These are phyloP conservation scores for Coreoperca whiteheadi DNA, from an alignment of 2,113 vertebrate species.

Conservation along the genomic window DNA sequence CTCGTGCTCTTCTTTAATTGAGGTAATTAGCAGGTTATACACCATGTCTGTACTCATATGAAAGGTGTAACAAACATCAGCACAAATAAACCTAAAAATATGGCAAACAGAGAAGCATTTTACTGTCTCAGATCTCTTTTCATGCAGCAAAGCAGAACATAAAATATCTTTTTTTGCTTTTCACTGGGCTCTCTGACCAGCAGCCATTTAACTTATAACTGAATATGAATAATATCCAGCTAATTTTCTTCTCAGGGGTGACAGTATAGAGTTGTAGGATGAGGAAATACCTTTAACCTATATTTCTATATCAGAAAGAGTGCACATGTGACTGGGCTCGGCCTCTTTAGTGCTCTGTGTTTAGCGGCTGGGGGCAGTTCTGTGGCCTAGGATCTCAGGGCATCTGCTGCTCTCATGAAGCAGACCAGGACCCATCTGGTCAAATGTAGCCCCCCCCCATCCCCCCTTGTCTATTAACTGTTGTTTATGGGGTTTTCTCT, in stretches of 20 bases:
- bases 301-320: slow-evolving; percentile 33
- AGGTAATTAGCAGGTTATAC: no score
- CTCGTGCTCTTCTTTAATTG: neutral
- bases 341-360: slow-evolving; percentile 44
- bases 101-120: neutral
- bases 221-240: slow-evolving; percentile 5
- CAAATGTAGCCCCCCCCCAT: slow-evolving; percentile 12
- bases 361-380: slow-evolving; percentile 57
- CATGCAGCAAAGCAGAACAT: neutral
- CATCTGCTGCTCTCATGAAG: slow-evolving; percentile 80
- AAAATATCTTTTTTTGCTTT: neutral
- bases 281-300: slow-evolving; percentile 41
- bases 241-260: neutral
- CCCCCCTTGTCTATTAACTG: neutral
- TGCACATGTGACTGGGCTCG: slow-evolving; percentile 35
- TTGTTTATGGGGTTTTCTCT: neutral
- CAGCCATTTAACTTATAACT: neutral
- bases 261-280: neutral
- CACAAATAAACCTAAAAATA: neutral
- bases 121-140: neutral
- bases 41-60: no score
- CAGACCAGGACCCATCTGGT: slow-evolving; percentile 79
- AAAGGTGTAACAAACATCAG: neutral
- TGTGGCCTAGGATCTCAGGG: slow-evolving; percentile 69
- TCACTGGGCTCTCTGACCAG: neutral